Evolutionary conservation across 1,140 invertebrate genomes (phyloP).

Genomic region (Hormaphis cornu): DNA sequence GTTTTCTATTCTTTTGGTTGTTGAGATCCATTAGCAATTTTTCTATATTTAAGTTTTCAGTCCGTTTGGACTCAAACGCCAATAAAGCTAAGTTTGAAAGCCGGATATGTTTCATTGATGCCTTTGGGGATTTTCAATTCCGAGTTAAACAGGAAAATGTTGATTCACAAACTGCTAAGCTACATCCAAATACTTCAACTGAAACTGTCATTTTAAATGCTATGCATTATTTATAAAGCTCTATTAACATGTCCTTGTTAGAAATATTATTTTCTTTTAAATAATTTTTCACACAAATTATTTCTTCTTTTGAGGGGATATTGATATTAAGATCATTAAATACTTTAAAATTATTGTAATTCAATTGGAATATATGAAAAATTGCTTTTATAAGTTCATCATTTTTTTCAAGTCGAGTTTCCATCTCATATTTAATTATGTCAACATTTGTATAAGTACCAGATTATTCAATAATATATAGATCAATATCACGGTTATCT

Average conservation of each 20-base stretch:
- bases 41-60: not conserved
- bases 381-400: too few species aligned
- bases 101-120: not conserved
- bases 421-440: too few species aligned
- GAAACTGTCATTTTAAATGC: not conserved
- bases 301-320: too few species aligned
- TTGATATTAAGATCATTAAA: too few species aligned
- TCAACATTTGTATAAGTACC: too few species aligned
- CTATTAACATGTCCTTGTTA: not conserved
- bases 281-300: not conserved
- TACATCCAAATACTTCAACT: not conserved
- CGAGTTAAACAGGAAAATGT: not conserved
- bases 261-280: not conserved
- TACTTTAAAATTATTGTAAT: too few species aligned
- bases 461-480: too few species aligned
- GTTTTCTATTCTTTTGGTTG: not conserved
- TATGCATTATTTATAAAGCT: not conserved
- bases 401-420: too few species aligned
- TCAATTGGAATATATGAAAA: too few species aligned
- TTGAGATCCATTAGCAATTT: not conserved
- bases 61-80: not conserved
- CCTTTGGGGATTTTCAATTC: not conserved
- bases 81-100: not conserved
- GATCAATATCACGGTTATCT: too few species aligned
- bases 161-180: not conserved